These are phyloP conservation scores for Sanderia malayensis DNA, from an alignment of 30 jellyfish, hydroid and myxozoan genomes.

Conservation along the genomic window DNA sequence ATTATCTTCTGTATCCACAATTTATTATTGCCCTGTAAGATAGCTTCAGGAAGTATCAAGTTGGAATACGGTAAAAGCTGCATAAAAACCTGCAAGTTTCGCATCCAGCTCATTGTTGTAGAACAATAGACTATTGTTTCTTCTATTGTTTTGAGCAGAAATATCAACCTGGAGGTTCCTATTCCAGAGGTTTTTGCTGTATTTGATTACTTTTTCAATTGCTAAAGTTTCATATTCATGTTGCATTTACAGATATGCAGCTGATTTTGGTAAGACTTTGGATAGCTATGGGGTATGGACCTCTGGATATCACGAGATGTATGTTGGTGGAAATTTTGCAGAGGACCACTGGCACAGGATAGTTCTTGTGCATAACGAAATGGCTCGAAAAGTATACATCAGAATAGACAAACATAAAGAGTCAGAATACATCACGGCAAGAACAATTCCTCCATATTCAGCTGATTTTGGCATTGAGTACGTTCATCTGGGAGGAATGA, in stretches of 20 bases:
- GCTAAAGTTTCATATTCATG: no score
- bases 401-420: slow-evolving; percentile 25
- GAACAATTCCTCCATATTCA: slow-evolving; percentile 29
- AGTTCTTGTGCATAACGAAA: slow-evolving; percentile 52
- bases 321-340: slow-evolving; percentile 50
- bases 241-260: slow-evolving; percentile 90
- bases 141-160: no score
- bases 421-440: slow-evolving; percentile 13
- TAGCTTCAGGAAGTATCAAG: not conserved
- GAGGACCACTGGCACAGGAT: slow-evolving; percentile 58
- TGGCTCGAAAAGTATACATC: slow-evolving; percentile 25
- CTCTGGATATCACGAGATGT: slow-evolving; percentile 66
- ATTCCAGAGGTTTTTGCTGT: no score
- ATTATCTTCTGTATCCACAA: not conserved
- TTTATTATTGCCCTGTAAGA: not conserved
- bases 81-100: no score
- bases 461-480: slow-evolving; percentile 37
- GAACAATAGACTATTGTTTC: no score
- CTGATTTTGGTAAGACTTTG: slow-evolving; percentile 48
- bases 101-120: no score
- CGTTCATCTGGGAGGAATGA: slow-evolving; percentile 59
- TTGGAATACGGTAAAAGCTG: no score
- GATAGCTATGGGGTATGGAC: slow-evolving; percentile 36
- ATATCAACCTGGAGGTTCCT: no score
- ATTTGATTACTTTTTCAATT: not conserved